Base-by-base conservation (phyloP, 2,888 invertebrate genomes). In the Lysandra bellargus region DNA sequence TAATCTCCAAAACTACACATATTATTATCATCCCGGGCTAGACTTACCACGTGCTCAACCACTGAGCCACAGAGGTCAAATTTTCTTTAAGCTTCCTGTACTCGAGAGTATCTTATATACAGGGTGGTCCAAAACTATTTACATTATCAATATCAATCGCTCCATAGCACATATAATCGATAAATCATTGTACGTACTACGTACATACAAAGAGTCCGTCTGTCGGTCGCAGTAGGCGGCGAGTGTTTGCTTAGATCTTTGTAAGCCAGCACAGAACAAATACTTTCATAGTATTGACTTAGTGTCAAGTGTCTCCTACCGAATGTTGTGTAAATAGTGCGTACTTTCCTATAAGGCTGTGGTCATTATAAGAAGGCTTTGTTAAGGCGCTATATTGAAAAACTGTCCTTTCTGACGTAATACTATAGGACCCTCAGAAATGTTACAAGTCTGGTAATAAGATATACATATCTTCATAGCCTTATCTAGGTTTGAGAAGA, bases 261-360 rank as follows among this genome's bases (percentile, higher is more conserved):
- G 92, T 93, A 90, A 87, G 89, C 87, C 89, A 90, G 88, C 86
- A 88, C 88, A 88, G 86, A 87, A 89, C 89, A 94, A 94, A 93
- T 90, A 94, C 93, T 92, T 93, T 93, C 92, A 93, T 91, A 87
- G 86, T 93, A 89, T 94, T 93, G 90, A 92, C 91, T 88, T 88
- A 91, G 91, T 90, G 88, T 92, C 87, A 87, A 88, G 90, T 92
- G 90, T 91, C 88, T 87, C 89, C 89, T 89, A 90, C 91, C 86
- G 88, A 89, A 89, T 85, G 86, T 69, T 78, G 72, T 80, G 80
- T 81, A 80, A 80, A 80, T 79, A 80, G 37, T 77, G 33, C 30
- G 23, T 33, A 57, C 77, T 77, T 53, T 57, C 33, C 33, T 69
- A 69, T 69, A 69, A 37, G 33, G 69, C 33, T 69, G 33, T 14